A percentile compares a stretch with the other conserved stretches of the same genome.
phyloP scores from a whole-genome alignment of 2,888 invertebrate genomes.

The Agriopis leucophaearia region DNA sequence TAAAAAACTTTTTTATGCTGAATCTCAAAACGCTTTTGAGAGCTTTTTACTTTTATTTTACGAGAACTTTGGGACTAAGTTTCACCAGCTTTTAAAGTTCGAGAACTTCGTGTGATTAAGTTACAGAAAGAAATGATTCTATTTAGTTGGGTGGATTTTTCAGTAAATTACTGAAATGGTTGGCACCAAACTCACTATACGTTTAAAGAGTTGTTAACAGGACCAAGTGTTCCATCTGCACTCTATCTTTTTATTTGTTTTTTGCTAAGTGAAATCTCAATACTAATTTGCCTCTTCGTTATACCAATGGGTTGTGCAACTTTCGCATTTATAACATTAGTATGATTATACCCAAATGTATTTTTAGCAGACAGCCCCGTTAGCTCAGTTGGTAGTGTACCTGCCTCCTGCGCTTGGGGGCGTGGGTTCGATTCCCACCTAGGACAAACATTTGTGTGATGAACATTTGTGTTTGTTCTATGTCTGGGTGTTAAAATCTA shows the following conservation, averaged over 20 bases:
- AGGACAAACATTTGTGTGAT: too few relatives aligned
- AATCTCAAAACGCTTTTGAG: constrained; percentile 50
- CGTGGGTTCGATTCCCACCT: too few relatives aligned
- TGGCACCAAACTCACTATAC: not conserved
- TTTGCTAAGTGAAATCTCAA: too few relatives aligned
- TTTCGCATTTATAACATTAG: not conserved
- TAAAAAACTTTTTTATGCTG: constrained; percentile 41
- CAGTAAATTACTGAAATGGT: constrained; percentile 7
- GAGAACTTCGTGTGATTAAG: constrained; percentile 61
- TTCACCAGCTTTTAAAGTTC: constrained; percentile 56
- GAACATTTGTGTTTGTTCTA: too few relatives aligned
- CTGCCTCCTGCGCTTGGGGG: too few relatives aligned
- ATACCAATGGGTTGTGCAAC: not conserved
- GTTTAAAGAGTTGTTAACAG: too few relatives aligned
- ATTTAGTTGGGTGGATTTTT: constrained; percentile 54
- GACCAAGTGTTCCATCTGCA: not conserved
- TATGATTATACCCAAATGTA: not conserved
- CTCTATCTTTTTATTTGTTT: not conserved
- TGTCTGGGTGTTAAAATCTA: too few relatives aligned
- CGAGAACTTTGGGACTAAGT: constrained; percentile 56
- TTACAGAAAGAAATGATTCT: constrained; percentile 63
- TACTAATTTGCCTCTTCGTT: too few relatives aligned
- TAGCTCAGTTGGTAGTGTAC: too few relatives aligned
- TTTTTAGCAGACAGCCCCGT: too few relatives aligned
- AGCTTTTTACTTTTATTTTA: constrained; percentile 64